Evolutionary conservation across 2,888 invertebrate genomes (phyloP).

Genomic region (Cheiracanthium punctorium): DNA sequence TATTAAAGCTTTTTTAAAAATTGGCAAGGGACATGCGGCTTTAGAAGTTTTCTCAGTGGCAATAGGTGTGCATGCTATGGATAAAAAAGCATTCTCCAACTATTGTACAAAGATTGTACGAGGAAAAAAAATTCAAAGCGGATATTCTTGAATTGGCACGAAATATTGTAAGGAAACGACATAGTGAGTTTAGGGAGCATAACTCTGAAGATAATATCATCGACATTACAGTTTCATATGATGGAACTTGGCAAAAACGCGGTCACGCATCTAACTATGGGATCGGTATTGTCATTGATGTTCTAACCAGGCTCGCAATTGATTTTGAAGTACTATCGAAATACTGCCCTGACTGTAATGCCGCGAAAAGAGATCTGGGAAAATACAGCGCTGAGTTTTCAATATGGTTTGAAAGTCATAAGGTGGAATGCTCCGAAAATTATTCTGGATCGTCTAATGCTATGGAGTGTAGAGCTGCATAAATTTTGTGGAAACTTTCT

Average conservation of each 20-base stretch:
- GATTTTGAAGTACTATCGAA: neutral
- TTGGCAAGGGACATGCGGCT: neutral
- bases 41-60: neutral
- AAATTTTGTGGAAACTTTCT: neutral
- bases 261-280: neutral
- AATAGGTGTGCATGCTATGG: neutral
- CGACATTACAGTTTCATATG: neutral
- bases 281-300: neutral
- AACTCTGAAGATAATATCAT: neutral
- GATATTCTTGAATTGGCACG: neutral
- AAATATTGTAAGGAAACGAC: neutral
- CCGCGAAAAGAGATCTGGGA: neutral
- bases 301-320: neutral
- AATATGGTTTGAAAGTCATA: neutral
- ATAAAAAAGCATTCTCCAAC: slow-evolving; percentile 20
- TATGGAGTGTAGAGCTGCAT: neutral
- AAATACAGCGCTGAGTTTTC: neutral
- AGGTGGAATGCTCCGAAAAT: neutral
- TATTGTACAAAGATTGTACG: neutral
- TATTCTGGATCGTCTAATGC: neutral
- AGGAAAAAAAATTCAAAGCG: neutral
- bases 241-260: neutral
- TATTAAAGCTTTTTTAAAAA: slow-evolving; percentile 5
- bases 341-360: neutral
- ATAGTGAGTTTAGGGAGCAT: neutral